phyloP scores from a whole-genome alignment of 2,797 vertebrate species.

The Siniperca undulata region DNA sequence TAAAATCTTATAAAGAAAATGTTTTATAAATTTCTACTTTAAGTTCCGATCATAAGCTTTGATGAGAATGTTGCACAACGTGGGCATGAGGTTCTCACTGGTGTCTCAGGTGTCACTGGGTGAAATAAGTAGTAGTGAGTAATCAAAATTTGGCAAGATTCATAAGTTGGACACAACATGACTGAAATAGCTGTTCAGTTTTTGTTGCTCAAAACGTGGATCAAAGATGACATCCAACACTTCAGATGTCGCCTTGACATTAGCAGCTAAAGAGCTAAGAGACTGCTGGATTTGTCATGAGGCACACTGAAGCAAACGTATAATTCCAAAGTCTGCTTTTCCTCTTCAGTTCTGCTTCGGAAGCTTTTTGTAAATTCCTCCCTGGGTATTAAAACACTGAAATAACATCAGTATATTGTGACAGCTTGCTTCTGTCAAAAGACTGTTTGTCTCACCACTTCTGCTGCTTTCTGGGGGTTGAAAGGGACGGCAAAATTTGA shows the following conservation, averaged over 20 bases:
- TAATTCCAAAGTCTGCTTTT: slow-evolving; percentile 12
- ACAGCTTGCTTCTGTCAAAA: slow-evolving; percentile 54
- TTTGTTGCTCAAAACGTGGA: slow-evolving; percentile 38
- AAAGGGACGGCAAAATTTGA: slow-evolving; percentile 10
- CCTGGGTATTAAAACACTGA: slow-evolving; percentile 39
- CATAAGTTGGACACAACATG: slow-evolving; percentile 6
- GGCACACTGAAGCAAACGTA: background rate
- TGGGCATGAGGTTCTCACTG: background rate
- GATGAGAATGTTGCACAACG: background rate
- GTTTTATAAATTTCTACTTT: too few species aligned
- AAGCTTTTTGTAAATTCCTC: background rate
- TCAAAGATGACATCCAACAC: slow-evolving; percentile 43
- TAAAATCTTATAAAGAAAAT: background rate
- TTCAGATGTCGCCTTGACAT: slow-evolving; percentile 35
- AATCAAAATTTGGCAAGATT: slow-evolving; percentile 6
- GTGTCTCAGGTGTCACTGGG: background rate
- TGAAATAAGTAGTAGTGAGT: background rate
- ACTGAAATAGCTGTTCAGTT: background rate
- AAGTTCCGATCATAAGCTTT: background rate
- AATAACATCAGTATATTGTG: slow-evolving; percentile 32
- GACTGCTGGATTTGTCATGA: slow-evolving; percentile 51
- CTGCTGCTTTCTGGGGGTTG: slow-evolving; percentile 13
- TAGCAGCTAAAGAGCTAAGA: slow-evolving; percentile 45
- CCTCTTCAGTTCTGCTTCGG: slow-evolving; percentile 15
- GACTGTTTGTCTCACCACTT: background rate